Evolutionary conservation across 2,797 vertebrate genomes (phyloP), one percentile per base, ranked within the genome.

Genomic region (Thunnus albacares): DNA sequence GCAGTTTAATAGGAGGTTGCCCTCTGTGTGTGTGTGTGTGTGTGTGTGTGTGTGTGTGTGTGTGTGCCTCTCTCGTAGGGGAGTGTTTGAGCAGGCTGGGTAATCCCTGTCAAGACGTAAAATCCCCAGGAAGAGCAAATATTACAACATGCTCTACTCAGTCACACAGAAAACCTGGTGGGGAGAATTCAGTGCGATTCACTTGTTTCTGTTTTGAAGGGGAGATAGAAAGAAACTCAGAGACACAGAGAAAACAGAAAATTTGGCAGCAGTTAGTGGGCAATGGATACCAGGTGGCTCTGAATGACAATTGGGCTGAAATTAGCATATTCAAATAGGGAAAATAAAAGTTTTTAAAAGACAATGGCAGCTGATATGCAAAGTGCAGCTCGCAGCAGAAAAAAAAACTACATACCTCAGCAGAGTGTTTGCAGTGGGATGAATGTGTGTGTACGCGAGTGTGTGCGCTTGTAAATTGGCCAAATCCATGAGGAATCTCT

Each of bases 91-190:
- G 88, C 76, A 88, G 83, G 71, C 81, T 80, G 84, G 87, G 84
- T 95, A 95, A 95, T 95, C 94, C 94, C 86, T 80, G 93, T 95
- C 94, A 94, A 87, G 88, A 92, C 82, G 69, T 91, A 92, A 93
- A 95, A 96, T 94, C 93, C 91, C 92, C 88, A 89, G 86, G 87
- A 90, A 94, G 77, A 93, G 93, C 89, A 95, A 96, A 95, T 93
- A 90, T 94, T 93, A 92, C 92, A 88, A 93, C 90, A 89, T 28
- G 67, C 82, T 87, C 71, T 38, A 51, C 83, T 84, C 55, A 82
- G 79, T 82, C 57, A 85, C 77, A 89, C 67, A 60, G 76, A 87
- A 87, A 87, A 86, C 77, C 82, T 69, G 60, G 79, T 79, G 85
- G 64, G 41, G 68, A 82, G 78, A 90, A 76, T 82, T 63, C 28